These are phyloP conservation scores for Zootermopsis nevadensis DNA, from an alignment of 2,888 invertebrate species.

Conservation along the genomic window DNA sequence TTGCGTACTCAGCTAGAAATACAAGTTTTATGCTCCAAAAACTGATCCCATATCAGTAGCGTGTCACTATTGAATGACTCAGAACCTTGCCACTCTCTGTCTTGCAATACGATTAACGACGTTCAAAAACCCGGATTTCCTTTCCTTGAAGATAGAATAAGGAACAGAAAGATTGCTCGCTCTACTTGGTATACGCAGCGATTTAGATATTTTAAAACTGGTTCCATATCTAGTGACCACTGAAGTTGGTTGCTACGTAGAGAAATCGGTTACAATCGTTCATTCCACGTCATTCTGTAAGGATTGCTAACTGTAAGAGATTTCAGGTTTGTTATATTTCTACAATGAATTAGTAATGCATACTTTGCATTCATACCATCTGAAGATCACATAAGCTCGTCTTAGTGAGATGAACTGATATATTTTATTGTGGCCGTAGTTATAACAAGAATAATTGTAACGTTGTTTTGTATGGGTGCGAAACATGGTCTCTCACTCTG, in stretches of 20 bases:
- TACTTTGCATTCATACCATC: too few relatives aligned
- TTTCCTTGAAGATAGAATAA: background rate
- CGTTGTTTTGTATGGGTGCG: too few relatives aligned
- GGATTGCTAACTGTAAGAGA: too few relatives aligned
- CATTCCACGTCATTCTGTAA: too few relatives aligned
- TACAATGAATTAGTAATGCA: too few relatives aligned
- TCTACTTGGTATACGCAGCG: background rate
- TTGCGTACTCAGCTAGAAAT: background rate
- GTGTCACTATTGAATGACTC: background rate
- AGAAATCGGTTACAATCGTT: constrained; percentile 58
- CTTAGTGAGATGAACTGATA: too few relatives aligned
- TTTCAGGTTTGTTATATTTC: too few relatives aligned
- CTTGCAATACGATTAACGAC: background rate
- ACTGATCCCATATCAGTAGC: background rate
- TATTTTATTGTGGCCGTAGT: too few relatives aligned
- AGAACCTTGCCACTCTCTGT: too few relatives aligned
- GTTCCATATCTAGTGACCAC: background rate
- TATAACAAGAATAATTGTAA: too few relatives aligned
- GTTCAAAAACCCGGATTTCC: constrained; percentile 7
- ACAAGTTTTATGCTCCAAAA: background rate
- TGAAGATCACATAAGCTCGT: too few relatives aligned
- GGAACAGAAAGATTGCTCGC: background rate
- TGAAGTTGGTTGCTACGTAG: constrained; percentile 57
- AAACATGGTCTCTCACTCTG: too few relatives aligned
- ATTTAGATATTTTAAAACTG: background rate